Evolutionary conservation across 2,113 vertebrate genomes (phyloP), one percentile per base, ranked within the genome.

Genomic region (Cariama cristata): DNA sequence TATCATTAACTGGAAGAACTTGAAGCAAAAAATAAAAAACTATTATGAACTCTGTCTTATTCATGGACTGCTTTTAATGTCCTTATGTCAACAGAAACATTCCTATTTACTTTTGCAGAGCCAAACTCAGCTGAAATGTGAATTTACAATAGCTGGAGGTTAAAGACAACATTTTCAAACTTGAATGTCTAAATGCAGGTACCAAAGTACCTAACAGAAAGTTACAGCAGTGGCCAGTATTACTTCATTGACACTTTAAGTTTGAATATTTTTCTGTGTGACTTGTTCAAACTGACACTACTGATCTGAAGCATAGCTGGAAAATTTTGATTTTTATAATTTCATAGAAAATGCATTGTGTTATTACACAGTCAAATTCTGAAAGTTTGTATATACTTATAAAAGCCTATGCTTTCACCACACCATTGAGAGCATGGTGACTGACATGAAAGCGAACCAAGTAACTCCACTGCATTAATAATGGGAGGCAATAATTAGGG

Each of bases 91-190:
- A 84, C 38, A 90, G 50, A 88, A 93, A 52, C 33, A 11, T 81
- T 89, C 7, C 19, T 87, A 42, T 75, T 96, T 94, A 94, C 14
- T 85, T 89, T 47, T 79, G 21, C 73, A 58, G 60, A 89, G 32
- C 6, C 20, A 63, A 91, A 71, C 33, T 71, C 27, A 64, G 21
- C 32, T 79, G 83, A 87, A 74, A 84, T 0, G 3, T 91, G 63
- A 64, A 72, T 77, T 92, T 95, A 86, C 42, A 90, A 90, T 76
- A 92, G 92, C 84, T 79, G 45, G 73, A 94, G 58, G 86, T 87
- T 91, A 93, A 84, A 91, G 73, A 75, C 64, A 97, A 95, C 86
- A 93, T 97, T 97, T 97, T 96, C 95, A 91, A 89, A 89, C 9
- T 20, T 63, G 27, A 56, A 60, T 79, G 68, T 86, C 67, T 92